phyloP scores from a whole-genome alignment of 2,888 invertebrate species.

The Troglohyphantes excavatus region DNA sequence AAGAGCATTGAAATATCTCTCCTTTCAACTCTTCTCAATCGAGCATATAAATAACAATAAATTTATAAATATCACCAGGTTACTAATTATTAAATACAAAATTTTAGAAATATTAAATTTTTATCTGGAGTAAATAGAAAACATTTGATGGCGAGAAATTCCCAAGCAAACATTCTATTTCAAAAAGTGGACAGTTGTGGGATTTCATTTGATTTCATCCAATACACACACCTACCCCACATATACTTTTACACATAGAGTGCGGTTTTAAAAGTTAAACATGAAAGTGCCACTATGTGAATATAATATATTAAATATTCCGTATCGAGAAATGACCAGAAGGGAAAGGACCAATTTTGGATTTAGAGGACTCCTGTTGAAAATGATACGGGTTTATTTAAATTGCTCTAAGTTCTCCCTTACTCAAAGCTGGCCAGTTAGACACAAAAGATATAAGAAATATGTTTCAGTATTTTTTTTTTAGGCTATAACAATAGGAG shows the following conservation, averaged over 20 bases:
- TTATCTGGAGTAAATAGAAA: conserved; percentile 10
- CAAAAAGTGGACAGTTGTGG: not conserved
- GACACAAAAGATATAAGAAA: too few relatives aligned
- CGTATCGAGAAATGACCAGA: conserved; percentile 31
- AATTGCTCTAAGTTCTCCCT: conserved; percentile 63
- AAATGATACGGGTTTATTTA: conserved; percentile 31
- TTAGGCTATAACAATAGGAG: too few relatives aligned
- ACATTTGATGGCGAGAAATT: not conserved
- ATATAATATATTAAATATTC: conserved; percentile 10
- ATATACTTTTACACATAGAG: conserved; percentile 27
- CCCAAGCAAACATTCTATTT: not conserved
- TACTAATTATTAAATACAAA: conserved; percentile 12
- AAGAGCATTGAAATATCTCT: too few relatives aligned
- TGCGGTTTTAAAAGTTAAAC: conserved; percentile 39
- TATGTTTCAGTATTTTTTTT: too few relatives aligned
- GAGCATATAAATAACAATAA: conserved; percentile 27
- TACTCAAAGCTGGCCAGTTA: conserved; percentile 52
- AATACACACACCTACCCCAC: conserved; percentile 14
- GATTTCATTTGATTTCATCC: not conserved
- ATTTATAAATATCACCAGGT: conserved; percentile 32
- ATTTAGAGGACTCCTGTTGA: not conserved
- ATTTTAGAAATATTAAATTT: not conserved
- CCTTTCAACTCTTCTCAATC: not conserved
- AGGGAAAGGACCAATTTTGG: conserved; percentile 26
- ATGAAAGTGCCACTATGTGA: conserved; percentile 36